Evolutionary conservation across 2,113 vertebrate genomes (phyloP).

Genomic region (Semnopithecus entellus): DNA sequence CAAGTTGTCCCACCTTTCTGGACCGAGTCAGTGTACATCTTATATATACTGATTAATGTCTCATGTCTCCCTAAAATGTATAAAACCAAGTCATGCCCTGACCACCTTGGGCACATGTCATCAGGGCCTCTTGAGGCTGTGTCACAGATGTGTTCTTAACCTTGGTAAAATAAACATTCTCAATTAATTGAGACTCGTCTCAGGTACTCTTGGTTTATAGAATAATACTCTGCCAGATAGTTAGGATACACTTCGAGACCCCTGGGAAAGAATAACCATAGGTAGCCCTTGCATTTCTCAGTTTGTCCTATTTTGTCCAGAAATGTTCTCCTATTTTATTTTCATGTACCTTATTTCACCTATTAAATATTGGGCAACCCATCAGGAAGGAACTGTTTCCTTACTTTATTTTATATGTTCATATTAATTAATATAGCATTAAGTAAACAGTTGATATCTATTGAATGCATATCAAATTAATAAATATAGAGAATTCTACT

Average conservation of each 20-base stretch:
- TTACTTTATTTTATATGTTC: not conserved
- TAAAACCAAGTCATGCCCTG: too few species aligned
- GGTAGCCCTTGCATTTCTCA: slow-evolving; percentile 28
- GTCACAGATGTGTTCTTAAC: too few species aligned
- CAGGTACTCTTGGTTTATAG: not conserved
- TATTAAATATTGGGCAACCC: not conserved
- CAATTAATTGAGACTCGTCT: too few species aligned
- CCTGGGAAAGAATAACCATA: not conserved
- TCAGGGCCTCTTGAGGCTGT: too few species aligned
- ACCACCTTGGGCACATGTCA: too few species aligned
- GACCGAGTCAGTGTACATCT: too few species aligned
- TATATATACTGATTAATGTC: too few species aligned
- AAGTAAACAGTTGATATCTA: not conserved
- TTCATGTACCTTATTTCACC: slow-evolving; percentile 24
- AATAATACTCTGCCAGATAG: slow-evolving; percentile 24
- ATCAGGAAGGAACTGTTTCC: not conserved
- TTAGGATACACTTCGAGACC: slow-evolving; percentile 24
- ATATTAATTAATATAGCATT: slow-evolving; percentile 13
- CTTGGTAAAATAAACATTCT: too few species aligned
- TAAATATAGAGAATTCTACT: slow-evolving; percentile 8
- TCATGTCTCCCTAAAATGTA: too few species aligned
- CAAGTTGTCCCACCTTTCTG: too few species aligned
- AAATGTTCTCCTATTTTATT: slow-evolving; percentile 19
- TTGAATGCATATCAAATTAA: slow-evolving; percentile 4
- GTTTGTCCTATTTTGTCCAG: slow-evolving; percentile 42